Evolutionary conservation across 2,888 invertebrate genomes (phyloP), one percentile per base, ranked within the genome.

Genomic region (Hemistola chrysoprasaria): DNA sequence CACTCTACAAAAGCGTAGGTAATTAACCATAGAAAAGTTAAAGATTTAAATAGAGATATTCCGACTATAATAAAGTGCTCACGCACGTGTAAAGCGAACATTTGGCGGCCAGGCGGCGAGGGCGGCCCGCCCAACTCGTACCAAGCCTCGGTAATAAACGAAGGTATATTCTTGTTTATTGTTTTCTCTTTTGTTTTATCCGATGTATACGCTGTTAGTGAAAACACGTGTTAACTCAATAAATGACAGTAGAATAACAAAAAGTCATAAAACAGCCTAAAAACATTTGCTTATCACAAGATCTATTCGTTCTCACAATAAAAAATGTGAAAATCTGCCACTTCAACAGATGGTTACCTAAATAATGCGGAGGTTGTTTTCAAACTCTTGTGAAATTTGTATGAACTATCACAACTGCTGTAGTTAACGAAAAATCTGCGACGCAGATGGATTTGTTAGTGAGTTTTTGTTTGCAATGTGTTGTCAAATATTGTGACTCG

Each of bases 81-180:
- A 57, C 54, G n/a, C 44, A 44, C 48, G 45, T 51, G 47, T 44
- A 22, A n/a, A n/a, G 9, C 31, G 27, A 23, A 31, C 48, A 51
- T 49, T 43, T 45, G 40, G 39, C 32, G 28, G 57, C 54, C 56
- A 59, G 53, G 46, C 50, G 22, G 45, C 65, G 66, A 67, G 74
- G 79, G 78, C 78, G 79, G 82, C 71, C 80, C 82, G 81, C 82
- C 81, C 77, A 65, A 49, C 42, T 47, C 40, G 48, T 43, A 41
- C 45, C 47, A 43, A 40, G 47, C 46, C 47, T 42, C 8, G 21
- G 49, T 54, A 52, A 59, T 68, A 59, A 59, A 68, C 59, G 56
- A n/a, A n/a, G n/a, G n/a, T n/a, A n/a, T 61, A 55, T 49, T 58
- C 50, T 51, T 48, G 46, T 55, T 59, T 56, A 53, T 48, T 45